These are phyloP conservation scores for Carcharodon carcharias DNA, from an alignment of 2,797 vertebrate genomes.

Conservation along the genomic window DNA sequence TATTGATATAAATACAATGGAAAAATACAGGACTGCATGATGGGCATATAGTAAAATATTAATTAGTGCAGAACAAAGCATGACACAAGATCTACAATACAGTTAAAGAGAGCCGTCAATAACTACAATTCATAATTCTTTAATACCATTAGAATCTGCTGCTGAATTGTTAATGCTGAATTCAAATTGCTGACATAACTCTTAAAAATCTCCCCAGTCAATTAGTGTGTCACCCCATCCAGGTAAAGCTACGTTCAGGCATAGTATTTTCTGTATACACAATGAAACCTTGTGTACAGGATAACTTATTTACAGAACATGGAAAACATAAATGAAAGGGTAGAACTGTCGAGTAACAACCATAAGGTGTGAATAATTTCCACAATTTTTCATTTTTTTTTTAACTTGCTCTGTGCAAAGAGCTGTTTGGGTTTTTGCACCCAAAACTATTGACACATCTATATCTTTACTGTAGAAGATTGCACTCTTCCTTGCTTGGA, in stretches of 20 bases:
- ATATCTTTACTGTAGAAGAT: neutral
- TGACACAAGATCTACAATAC: neutral
- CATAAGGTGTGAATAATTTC: neutral
- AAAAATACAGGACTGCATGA: neutral
- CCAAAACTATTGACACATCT: neutral
- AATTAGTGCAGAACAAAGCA: neutral
- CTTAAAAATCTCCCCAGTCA: neutral
- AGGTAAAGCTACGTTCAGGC: neutral
- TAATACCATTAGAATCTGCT: neutral
- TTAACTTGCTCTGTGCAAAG: neutral
- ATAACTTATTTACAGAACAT: neutral
- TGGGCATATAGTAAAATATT: neutral
- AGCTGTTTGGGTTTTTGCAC: neutral
- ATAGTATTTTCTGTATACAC: neutral
- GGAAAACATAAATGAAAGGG: neutral
- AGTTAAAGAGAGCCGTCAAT: neutral
- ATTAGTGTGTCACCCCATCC: neutral
- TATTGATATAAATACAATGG: neutral
- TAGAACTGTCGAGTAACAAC: neutral
- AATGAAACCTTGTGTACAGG: neutral
- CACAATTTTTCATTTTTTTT: neutral
- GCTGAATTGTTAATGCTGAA: neutral
- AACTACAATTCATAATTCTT: neutral
- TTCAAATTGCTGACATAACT: neutral
- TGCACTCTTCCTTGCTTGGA: neutral